Evolutionary conservation across 2,888 invertebrate genomes (phyloP), one percentile per base, ranked within the genome.

Genomic region (Elgonia sp.): DNA sequence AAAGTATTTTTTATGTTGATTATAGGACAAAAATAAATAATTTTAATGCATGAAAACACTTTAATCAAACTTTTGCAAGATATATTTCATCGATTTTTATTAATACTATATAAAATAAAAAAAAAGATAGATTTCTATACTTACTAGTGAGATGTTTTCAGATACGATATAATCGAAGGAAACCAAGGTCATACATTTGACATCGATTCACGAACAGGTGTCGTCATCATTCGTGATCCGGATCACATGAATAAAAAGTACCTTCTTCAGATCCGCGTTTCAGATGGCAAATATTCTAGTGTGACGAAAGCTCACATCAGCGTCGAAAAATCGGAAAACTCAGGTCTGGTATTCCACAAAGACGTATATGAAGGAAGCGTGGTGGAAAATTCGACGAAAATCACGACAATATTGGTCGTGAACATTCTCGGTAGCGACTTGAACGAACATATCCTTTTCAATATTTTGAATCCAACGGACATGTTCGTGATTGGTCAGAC

Each of bases 401-500:
- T 97, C 37, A 95, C 96, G 21, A 97, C 97, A 0, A 96, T 99
- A 7, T 96, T 97, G 79, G 97, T 98, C 9, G 97, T 99, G 0
- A 97, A 97, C 94, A 98, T 98, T n/a, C 95, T 98, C 40, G 99
- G 99, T 9, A 97, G 97, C 89, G 96, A 96, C 79, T 95, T 99
- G 86, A 97, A 98, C 94, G 98, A 99, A 93, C 98, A 98, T 94
- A 95, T 99, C 12, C 96, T 97, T 91, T 99, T 98, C 94, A 95
- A 96, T 77, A 97, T 99, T 86, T 95, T 99, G 50, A 99, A 99
- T 95, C 98, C 98, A 0, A 97, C 97, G 0, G 96, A 97, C 77
- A 96, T 97, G 95, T 99, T 99, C 94, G 96, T 96, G 91, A 97
- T 99, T 92, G 98, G 98, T 1, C 94, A 95, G 20, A 99, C 98